Evolutionary conservation across 2,888 invertebrate species (phyloP), one percentile per base, ranked within the genome.

Genomic region (Toxonevra muliebris): DNA sequence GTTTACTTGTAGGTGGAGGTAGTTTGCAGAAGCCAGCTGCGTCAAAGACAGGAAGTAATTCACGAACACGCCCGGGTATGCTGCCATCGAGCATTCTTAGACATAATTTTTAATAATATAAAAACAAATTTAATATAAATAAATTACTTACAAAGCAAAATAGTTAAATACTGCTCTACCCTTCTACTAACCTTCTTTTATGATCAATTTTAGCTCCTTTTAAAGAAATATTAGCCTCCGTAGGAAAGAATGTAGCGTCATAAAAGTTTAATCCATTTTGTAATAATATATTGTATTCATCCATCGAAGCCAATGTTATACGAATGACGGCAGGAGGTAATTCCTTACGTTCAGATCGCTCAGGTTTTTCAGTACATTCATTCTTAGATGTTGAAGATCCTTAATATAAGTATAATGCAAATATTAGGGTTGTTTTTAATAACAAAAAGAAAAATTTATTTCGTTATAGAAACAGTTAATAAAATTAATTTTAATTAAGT

Each of bases 221-320:
- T 68, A 90, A 88, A 42, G 91, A 89, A 72, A 89, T 88, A 52
- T 90, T 91, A 72, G 92, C 88, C 82, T 94, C 94, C 4, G 93
- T 93, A 60, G 94, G 94, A 86, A 94, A 94, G 87, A 91, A 94
- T 30, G 94, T 94, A 55, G 94, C 94, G 19, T 93, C 94, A 81
- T 93, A 94, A 87, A 94, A 94, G 86, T 94, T 93, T 68, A 94
- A 87, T 0, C 94, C 94, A 79, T 93, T 93, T 84, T 94, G 93
- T 67, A 94, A 87, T 65, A 94, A 87, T 77, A 90, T 90, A 83
- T 92, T 92, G 76, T 90, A 92, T 79, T 93, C 93, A 75, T 93
- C 92, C 72, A 92, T 87, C 67, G 89, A 92, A 67, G 93, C 93
- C 73, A 93, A 86, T 1, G 93, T 93, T 66, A 93, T 88, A 69